Base-by-base conservation (phyloP, 2,113 vertebrate genomes). In the Azemiops feae region DNA sequence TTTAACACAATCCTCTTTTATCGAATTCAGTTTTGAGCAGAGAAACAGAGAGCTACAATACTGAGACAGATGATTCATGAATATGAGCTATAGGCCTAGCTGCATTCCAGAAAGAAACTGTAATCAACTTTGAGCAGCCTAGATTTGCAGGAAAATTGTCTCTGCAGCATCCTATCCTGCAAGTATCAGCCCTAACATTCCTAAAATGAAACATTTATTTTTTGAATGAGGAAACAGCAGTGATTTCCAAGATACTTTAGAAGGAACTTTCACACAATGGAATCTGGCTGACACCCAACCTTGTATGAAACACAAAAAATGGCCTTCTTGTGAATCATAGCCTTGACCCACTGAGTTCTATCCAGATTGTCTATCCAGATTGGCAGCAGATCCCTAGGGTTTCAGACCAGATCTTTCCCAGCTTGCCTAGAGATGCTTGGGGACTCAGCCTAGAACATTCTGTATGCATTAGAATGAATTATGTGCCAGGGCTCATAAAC, bases 61-160 rank as follows among this genome's bases (percentile, higher is more conserved):
- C 50, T 74, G 91, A 54, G 47, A 74, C 47, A 22, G 91, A 89
- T 89, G 60, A 92, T 89, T 92, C 87, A 92, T 81, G 91, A 89
- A 43, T 81, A 89, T 88, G 86, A 74, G 53, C 53, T 34, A 53
- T 88, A 52, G 47, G 34, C 54, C 91, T 92, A 52, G 87, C 91
- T 74, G 50, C 34, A 43, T 92, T 92, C 87, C 91, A 92, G 23
- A 74, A 88, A 60, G 60, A 87, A 92, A 88, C 23, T 22, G 58
- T 11, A 92, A 54, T 74, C 47, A 43, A 18, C 34, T 91, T 39
- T 57, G 60, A 16, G 50, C 14, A 92, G 55, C 30, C n/a, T 43
- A 45, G 87, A 55, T 74, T 88, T 89, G 20, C 25, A 69, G 34
- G 23, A 43, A 50, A 57, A 69, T 54, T 89, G 47, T 54, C 60